Evolutionary conservation across 64 coral and sea anemone species (phyloP).

Genomic region (Porites australiensis): DNA sequence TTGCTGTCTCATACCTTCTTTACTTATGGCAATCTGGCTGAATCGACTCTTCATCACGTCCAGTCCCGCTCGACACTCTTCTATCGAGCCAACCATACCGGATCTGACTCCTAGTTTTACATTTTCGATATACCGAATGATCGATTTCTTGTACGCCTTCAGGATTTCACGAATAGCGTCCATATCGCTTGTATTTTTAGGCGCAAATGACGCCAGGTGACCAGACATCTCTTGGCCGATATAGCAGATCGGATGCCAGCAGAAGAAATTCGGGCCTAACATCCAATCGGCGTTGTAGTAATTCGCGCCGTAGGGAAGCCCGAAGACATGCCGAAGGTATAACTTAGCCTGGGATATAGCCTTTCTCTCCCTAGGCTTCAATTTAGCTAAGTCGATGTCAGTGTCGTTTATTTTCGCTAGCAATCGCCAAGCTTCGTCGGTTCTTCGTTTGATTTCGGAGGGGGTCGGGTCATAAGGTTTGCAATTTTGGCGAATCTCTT

Average conservation of each 20-base stretch:
- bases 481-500: constrained; percentile 46
- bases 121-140: constrained; percentile 76
- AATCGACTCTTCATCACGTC: constrained; percentile 26
- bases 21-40: constrained; percentile 36
- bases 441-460: constrained; percentile 59
- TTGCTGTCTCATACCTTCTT: constrained; percentile 21
- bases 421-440: constrained; percentile 56
- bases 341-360: constrained; percentile 75
- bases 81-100: constrained; percentile 87
- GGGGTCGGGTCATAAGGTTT: constrained; percentile 71
- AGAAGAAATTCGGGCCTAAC: constrained; percentile 93
- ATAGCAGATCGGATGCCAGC: constrained; percentile 78
- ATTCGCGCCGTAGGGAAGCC: constrained; percentile 62
- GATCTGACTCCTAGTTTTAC: constrained; percentile 74
- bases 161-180: constrained; percentile 63
- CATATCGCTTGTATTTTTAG: constrained; percentile 54
- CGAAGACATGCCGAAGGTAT: constrained; percentile 78
- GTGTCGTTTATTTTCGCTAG: constrained; percentile 65
- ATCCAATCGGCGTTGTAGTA: constrained; percentile 97
- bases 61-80: constrained; percentile 76
- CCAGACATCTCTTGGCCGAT: constrained; percentile 21
- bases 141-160: constrained; percentile 60
- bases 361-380: constrained; percentile 82
- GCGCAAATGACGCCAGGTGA: constrained; percentile 46
- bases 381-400: constrained; percentile 41